Evolutionary conservation across 2,888 invertebrate genomes (phyloP).

Genomic region (Tanytarsus gracilentus): DNA sequence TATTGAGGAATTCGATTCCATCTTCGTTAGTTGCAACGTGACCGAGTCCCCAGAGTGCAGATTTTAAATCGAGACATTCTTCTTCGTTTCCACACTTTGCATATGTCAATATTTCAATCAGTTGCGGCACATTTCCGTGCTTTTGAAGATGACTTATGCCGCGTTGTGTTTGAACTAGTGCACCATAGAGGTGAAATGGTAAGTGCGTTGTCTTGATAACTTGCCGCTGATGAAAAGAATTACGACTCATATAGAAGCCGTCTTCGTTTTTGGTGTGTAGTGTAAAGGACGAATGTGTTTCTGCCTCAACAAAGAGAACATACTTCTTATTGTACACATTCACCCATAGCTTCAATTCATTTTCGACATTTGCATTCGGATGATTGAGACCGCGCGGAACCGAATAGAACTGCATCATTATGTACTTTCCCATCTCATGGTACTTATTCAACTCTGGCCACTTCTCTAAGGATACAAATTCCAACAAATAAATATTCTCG

Average conservation of each 20-base stretch:
- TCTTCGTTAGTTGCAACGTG: slow-evolving; percentile 69
- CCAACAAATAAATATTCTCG: slow-evolving; percentile 67
- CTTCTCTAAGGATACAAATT: slow-evolving; percentile 61
- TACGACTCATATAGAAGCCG: slow-evolving; percentile 62
- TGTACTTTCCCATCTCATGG: slow-evolving; percentile 68
- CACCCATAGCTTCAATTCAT: slow-evolving; percentile 72
- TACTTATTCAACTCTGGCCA: slow-evolving; percentile 57
- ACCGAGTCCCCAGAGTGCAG: slow-evolving; percentile 82
- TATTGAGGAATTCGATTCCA: slow-evolving; percentile 64
- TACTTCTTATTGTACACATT: slow-evolving; percentile 70
- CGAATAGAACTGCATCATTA: slow-evolving; percentile 68
- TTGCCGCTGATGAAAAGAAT: slow-evolving; percentile 48
- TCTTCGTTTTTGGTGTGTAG: slow-evolving; percentile 72
- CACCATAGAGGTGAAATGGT: slow-evolving; percentile 71
- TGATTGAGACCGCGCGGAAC: slow-evolving; percentile 59
- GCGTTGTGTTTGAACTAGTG: slow-evolving; percentile 61
- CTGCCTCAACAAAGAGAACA: slow-evolving; percentile 79
- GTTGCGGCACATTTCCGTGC: slow-evolving; percentile 37
- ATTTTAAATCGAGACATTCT: slow-evolving; percentile 70
- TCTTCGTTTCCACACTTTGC: slow-evolving; percentile 55
- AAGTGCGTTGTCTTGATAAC: slow-evolving; percentile 45
- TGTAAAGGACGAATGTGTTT: slow-evolving; percentile 78
- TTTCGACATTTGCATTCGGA: slow-evolving; percentile 55
- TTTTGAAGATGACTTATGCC: slow-evolving; percentile 40
- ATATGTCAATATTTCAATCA: slow-evolving; percentile 38